Conservation (phyloP, 2,797 vertebrate genomes). For the Catharus ustulatus region DNA sequence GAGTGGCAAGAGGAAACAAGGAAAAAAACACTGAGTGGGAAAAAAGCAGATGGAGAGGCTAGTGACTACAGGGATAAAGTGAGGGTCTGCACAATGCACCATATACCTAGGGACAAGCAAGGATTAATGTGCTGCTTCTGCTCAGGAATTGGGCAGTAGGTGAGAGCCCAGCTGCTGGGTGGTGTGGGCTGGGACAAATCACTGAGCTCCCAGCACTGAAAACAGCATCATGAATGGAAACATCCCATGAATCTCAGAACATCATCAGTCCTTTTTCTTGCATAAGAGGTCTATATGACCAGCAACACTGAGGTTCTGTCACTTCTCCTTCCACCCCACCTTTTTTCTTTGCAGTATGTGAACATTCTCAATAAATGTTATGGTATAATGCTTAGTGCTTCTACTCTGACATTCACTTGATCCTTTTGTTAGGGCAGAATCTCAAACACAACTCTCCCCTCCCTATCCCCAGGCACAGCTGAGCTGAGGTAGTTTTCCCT, state of each 20-base stretch:
- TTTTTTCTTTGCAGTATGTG: neutral
- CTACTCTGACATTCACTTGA: neutral
- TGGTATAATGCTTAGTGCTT: neutral
- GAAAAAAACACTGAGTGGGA: too few species aligned
- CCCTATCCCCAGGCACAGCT: neutral
- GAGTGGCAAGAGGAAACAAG: neutral
- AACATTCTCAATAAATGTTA: neutral
- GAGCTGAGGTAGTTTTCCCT: neutral
- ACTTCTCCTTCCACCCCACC: neutral
- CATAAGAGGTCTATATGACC: neutral
- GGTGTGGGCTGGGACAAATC: neutral
- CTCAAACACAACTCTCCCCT: neutral
- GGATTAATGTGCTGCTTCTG: neutral
- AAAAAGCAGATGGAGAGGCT: neutral
- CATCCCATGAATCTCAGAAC: neutral
- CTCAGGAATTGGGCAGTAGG: neutral
- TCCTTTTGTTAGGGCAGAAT: neutral
- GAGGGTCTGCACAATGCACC: neutral
- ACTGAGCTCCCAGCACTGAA: neutral
- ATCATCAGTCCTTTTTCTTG: neutral
- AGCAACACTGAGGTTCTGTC: neutral
- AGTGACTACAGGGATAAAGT: neutral
- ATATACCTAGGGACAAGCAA: neutral
- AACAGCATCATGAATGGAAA: neutral
- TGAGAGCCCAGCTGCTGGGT: neutral